These are phyloP conservation scores for Alaudala cheleensis DNA, from an alignment of 2,113 vertebrate genomes.

Conservation along the genomic window DNA sequence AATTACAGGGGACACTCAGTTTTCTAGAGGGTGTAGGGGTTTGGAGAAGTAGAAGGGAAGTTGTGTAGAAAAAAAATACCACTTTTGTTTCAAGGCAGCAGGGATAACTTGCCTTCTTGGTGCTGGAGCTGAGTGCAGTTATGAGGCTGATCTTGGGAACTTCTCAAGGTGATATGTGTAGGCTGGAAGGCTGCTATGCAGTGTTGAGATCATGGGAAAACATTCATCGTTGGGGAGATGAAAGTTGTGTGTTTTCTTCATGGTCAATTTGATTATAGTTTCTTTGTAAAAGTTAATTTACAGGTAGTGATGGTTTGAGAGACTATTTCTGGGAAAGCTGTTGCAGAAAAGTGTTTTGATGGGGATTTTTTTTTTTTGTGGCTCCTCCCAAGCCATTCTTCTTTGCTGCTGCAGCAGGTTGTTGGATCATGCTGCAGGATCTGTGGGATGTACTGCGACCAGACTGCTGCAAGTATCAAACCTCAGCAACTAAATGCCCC, in stretches of 20 bases:
- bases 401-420: neutral
- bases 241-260: neutral
- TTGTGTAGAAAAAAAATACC: neutral
- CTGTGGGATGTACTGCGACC: accelerated
- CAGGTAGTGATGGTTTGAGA: neutral
- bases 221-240: neutral
- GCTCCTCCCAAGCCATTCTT: neutral
- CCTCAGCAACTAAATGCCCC: neutral
- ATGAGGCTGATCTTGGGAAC: neutral
- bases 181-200: neutral
- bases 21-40: neutral
- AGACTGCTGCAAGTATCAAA: neutral
- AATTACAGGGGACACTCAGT: neutral
- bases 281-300: neutral
- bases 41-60: neutral
- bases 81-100: neutral
- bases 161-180: neutral
- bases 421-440: neutral
- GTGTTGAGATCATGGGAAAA: neutral
- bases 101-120: neutral
- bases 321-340: neutral
- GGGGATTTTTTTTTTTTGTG: neutral
- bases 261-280: neutral
- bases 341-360: neutral
- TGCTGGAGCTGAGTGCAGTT: neutral